Percentiles rank a stretch among this genome's conserved stretches.
Conservation (phyloP, 2,797 vertebrate species). For the Sebastes wilsoni region DNA sequence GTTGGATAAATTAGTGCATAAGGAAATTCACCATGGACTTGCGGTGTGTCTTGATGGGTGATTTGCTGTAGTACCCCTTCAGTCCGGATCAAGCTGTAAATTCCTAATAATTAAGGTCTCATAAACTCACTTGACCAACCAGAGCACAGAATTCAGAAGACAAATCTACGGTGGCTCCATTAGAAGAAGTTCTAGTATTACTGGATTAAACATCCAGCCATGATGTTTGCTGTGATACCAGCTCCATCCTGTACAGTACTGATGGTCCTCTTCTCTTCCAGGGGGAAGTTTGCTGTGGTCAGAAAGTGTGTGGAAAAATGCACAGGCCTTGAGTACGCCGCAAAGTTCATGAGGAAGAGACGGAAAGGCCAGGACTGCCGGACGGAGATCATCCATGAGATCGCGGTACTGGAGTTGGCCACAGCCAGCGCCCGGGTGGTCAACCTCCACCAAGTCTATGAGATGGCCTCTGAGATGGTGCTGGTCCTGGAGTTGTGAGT, state of each 20-base stretch:
- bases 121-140: background rate
- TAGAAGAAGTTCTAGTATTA: background rate
- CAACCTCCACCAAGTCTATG: conserved; percentile 90
- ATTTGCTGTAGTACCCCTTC: too few relatives aligned
- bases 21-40: background rate
- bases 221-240: background rate
- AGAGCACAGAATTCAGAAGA: background rate
- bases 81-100: background rate
- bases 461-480: conserved; percentile 92
- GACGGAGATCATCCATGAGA: conserved; percentile 92
- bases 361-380: conserved; percentile 93
- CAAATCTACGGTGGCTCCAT: background rate
- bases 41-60: background rate
- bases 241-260: background rate
- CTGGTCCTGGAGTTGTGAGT: conserved; percentile 95
- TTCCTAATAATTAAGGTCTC: background rate
- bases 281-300: conserved; percentile 95
- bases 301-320: conserved; percentile 91
- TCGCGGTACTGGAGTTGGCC: conserved; percentile 91
- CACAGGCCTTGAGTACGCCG: conserved; percentile 89
- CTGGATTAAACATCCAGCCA: background rate
- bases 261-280: conserved; percentile 53
- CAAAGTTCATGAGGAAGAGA: conserved; percentile 97
- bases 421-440: conserved; percentile 86
- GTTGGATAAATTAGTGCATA: background rate